phyloP scores from a whole-genome alignment of 2,113 vertebrate species.

The Scytalopus superciliaris region DNA sequence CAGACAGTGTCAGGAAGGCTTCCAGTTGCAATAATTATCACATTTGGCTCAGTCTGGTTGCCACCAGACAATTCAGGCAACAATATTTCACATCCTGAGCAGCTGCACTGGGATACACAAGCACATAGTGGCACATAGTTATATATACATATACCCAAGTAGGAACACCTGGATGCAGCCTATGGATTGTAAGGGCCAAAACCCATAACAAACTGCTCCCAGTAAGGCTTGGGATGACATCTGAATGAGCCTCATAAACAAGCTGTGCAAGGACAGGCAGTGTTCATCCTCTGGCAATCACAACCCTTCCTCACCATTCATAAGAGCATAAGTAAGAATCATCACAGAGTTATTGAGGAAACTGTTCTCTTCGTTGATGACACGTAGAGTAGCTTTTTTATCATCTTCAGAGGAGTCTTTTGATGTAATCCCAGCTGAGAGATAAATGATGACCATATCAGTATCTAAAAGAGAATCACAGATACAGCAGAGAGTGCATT shows the following conservation, averaged over 20 bases:
- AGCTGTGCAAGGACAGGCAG: neutral
- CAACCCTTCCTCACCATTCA: slow-evolving; percentile 84
- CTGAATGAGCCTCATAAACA: neutral
- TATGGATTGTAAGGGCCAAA: neutral
- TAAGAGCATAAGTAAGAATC: slow-evolving; percentile 98
- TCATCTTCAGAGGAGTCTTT: slow-evolving; percentile 90
- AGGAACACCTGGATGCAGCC: neutral
- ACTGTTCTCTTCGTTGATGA: slow-evolving; percentile 92
- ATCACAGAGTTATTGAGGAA: slow-evolving; percentile 98
- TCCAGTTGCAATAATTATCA: neutral
- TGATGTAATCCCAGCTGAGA: slow-evolving; percentile 93
- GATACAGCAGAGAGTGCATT: neutral
- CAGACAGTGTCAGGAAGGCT: neutral
- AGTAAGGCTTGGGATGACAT: neutral
- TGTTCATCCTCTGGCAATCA: slow-evolving; percentile 1
- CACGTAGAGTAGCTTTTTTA: slow-evolving; percentile 91
- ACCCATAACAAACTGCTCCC: neutral
- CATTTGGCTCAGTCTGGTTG: neutral
- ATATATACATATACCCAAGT: neutral
- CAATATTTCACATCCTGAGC: neutral
- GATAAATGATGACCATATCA: slow-evolving; percentile 95
- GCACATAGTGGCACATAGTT: neutral
- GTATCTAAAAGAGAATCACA: slow-evolving; percentile 78
- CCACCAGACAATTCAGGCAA: neutral
- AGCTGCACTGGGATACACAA: neutral